Base-by-base conservation (phyloP, 2,797 vertebrate genomes). In the Bufotes viridis region DNA sequence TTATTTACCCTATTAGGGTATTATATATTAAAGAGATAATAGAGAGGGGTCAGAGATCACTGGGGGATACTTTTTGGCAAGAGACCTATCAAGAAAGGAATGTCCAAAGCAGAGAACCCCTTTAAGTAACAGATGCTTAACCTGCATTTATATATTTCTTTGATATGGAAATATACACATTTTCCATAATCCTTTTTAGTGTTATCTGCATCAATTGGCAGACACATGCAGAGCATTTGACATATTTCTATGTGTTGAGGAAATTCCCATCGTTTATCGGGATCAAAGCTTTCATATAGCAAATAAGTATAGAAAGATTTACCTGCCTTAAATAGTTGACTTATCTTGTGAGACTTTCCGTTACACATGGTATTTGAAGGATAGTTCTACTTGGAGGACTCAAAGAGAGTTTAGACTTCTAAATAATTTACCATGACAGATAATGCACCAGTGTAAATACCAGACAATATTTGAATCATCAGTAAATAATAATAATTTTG, bases 291-390 rank as follows among this genome's bases (percentile, higher is more conserved):
- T 22, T 20, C 34, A 74, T 12, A 79, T 79, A 18, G 24, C 2
- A 61, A 34, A 22, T 80, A 42, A 7, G 11, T 61, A 61, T 61
- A 18, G 13, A 84, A 10, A 18, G 82, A 58, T 34, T 75, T 61
- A 61, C 20, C 20, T 61, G 42, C 72, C 29, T 76, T 61, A 17
- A 72, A 84, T 76, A 24, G 18, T 74, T 83, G 53, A 83, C 53
- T 24, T n/a, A 22, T 24, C 20, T 57, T 42, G 2, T 63, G n/a
- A 51, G 70, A 49, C 29, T 42, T 74, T 84, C 83, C 83, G 34
- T 76, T 85, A 85, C 57, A 26, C 70, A 61, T 42, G 72, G 51
- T 58, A 42, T 72, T 60, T 58, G 6, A 79, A 61, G 26, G 26
- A 60, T 80, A 80, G 24, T 80, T 60, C 24, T 14, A 3, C 34